Percentiles rank a stretch among this genome's conserved stretches.
phyloP scores from a whole-genome alignment of 2,888 invertebrate species.

The Lamellibrachia columna region DNA sequence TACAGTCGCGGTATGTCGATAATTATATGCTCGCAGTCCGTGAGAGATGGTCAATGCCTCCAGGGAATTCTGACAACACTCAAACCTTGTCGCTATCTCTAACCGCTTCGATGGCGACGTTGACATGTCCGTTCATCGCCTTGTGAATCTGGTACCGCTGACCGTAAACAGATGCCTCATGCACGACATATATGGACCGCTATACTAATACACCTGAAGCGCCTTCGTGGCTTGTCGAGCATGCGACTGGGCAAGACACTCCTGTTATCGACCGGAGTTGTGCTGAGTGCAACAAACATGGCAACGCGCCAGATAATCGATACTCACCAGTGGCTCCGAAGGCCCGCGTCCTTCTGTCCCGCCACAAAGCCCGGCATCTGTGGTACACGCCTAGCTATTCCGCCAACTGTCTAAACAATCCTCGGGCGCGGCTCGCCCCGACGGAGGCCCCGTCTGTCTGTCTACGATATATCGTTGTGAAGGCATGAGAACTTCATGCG shows the following conservation, averaged over 20 bases:
- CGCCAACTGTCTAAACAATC: slow-evolving; percentile 12
- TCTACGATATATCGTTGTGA: background rate
- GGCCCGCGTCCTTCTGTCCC: background rate
- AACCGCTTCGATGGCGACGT: slow-evolving; percentile 2
- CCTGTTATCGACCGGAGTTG: background rate
- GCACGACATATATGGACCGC: background rate
- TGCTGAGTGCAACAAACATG: background rate
- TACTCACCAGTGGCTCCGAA: background rate
- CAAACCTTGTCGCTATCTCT: background rate
- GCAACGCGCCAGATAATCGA: slow-evolving; percentile 1
- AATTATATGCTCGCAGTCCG: background rate
- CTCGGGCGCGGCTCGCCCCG: background rate
- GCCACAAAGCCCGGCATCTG: background rate
- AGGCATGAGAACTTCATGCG: background rate
- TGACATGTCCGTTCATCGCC: background rate
- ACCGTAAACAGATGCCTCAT: background rate
- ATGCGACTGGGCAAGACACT: background rate
- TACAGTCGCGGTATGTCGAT: background rate
- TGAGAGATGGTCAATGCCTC: background rate
- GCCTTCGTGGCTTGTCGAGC: background rate
- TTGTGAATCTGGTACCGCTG: background rate
- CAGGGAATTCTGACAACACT: slow-evolving; percentile 6
- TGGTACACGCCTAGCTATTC: background rate
- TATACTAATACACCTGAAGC: background rate
- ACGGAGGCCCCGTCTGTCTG: background rate